Evolutionary conservation across 2,888 invertebrate species (phyloP), one percentile per base, ranked within the genome.

Genomic region (Chaitophorus viminalis): DNA sequence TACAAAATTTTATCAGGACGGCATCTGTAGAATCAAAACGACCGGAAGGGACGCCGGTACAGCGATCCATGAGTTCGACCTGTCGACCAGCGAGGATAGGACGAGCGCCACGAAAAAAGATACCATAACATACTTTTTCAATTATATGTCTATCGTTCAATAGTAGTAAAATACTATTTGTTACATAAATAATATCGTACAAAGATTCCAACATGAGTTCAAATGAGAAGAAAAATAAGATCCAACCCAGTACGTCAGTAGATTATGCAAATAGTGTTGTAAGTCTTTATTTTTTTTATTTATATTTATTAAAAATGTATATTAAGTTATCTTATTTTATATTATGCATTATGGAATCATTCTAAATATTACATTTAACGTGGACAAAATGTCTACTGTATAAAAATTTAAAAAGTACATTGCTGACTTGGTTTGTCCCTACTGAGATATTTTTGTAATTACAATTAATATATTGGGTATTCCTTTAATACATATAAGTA

Each of bases 51-150:
- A 87, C 78, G 25, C 87, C 87, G 87, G 87, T 87, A 74, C 87
- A 74, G 60, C 87, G 72, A 81, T 81, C 79, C 25, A 87, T 87
- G 87, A 81, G 74, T 65, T 81, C 87, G 6, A 78, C 39, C 46
- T 72, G 75, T 87, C 86, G 65, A n/a, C 87, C 89, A 75, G 89
- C 81, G 18, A 81, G 82, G 54, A 89, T 82, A 77, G 88, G 88
- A 87, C 74, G 88, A 76, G 82, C 89, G 60, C 88, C 88, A 39
- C 86, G 89, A 54, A 89, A 89, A 89, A 89, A 89, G 82, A 82
- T 83, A 18, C 39, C 86, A 31, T 46, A 74, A 81, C 72, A 2
- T 31, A 60, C 17, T 25, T 29, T 17, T 79, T 14, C 25, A 72
- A 11, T 29, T 39, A 6, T 39, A 11, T 74, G 9, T 39, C 54